Evolutionary conservation across 1,140 invertebrate species (phyloP), one percentile per base, ranked within the genome.

Genomic region (Drosophila nigromelanica): DNA sequence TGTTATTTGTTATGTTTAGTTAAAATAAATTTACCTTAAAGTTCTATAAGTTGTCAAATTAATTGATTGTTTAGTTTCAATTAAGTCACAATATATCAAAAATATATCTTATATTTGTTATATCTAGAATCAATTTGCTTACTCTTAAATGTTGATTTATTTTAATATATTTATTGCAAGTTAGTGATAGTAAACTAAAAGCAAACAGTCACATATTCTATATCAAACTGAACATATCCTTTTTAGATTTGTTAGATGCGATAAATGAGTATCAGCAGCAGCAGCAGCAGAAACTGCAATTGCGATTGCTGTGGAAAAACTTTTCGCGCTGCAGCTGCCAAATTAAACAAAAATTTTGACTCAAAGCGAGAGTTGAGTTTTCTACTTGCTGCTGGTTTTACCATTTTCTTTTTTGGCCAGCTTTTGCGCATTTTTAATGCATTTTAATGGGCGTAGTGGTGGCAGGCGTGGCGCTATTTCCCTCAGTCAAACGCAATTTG

Each of bases 341-440:
- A 86, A 86, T 86, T 87, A 86, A 86, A 87, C 78, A 78, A 78
- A 81, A 71, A 63, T 52, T 72, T 69, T 59, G 59, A 40, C 56
- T 68, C 68, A 77, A 77, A 83, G 80, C 68, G 42, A 64, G 24
- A 64, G 43, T 73, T 73, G 45, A 50, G 24, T 55, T 14, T 50
- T 18, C 3, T 58, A 40, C 7, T 40, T 60, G 58, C n/a, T 60
- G 58, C 7, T 35, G 12, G 15, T 48, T 60, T 60, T 12, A 5
- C 2, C 8, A n/a, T 24, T 5, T 24, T 37, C 33, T 43, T 43
- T 33, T 60, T 68, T 60, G 70, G 63, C 60, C 70, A 73, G 52
- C 24, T 60, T 55, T 21, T 42, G 50, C 50, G 56, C 71, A 61
- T 55, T 68, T 68, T 68, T 60, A 68, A 73, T 81, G 79, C 74